phyloP scores from a whole-genome alignment of 2,113 vertebrate species.

The Prolemur simus region DNA sequence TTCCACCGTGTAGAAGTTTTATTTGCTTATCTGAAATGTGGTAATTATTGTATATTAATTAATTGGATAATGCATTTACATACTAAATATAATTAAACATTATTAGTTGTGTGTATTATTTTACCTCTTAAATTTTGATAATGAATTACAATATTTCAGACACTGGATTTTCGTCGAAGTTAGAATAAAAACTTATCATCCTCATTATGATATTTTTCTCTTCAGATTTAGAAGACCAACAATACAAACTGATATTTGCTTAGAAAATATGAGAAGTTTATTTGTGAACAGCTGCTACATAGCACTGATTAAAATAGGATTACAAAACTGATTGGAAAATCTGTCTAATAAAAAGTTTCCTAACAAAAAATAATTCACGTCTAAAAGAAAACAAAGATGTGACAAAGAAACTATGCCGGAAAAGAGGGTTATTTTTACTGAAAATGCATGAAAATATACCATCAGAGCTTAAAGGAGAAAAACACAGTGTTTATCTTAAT shows the following conservation, averaged over 20 bases:
- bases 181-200: not conserved
- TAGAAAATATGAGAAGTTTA: not conserved
- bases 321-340: not conserved
- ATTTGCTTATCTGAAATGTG: not conserved
- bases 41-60: not conserved
- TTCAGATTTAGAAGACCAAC: not conserved
- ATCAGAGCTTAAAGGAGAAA: not conserved
- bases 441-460: not conserved
- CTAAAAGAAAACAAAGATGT: not conserved
- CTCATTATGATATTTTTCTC: not conserved
- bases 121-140: not conserved
- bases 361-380: not conserved
- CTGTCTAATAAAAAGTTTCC: not conserved
- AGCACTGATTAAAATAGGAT: not conserved
- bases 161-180: not conserved
- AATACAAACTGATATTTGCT: not conserved
- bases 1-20: not conserved
- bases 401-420: not conserved
- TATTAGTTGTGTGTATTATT: not conserved
- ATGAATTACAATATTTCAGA: not conserved
- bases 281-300: conserved; percentile 22
- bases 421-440: not conserved
- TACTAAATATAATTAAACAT: not conserved
- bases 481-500: not conserved
- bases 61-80: not conserved